These are phyloP conservation scores for Holothuria scabra DNA, from an alignment of 53 echinoderm and acorn worm genomes.

Conservation along the genomic window DNA sequence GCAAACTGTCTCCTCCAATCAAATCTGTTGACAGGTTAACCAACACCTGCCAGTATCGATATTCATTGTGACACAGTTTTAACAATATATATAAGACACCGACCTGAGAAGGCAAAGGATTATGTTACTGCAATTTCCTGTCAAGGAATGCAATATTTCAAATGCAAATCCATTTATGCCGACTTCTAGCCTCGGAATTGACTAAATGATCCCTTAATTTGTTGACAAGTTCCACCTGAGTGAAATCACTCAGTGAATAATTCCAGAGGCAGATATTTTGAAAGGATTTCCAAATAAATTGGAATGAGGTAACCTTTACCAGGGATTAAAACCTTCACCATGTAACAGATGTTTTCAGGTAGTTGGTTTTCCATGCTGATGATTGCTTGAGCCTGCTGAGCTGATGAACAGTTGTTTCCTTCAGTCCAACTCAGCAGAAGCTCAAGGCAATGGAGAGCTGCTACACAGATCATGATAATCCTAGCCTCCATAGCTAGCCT, in stretches of 20 bases:
- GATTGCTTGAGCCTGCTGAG: no score
- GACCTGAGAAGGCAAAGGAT: neutral
- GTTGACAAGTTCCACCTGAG: conserved; percentile 27
- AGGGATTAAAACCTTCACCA: no score
- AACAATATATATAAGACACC: neutral
- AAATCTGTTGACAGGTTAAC: neutral
- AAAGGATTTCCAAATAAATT: no score
- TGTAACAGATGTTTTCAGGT: no score
- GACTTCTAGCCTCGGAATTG: neutral
- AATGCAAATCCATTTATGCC: conserved; percentile 30
- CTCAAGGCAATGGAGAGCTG: no score
- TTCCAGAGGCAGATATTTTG: neutral
- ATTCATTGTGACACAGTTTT: neutral
- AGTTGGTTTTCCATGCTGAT: no score
- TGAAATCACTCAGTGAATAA: neutral
- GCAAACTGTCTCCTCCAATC: no score
- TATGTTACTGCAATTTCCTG: conserved; percentile 10
- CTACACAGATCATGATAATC: no score
- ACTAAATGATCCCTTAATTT: conserved; percentile 22
- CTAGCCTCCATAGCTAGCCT: no score
- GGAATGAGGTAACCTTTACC: no score
- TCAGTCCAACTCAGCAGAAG: no score
- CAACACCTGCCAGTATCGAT: conserved; percentile 22
- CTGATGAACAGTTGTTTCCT: no score
- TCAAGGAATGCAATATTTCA: conserved; percentile 2